Evolutionary conservation across 2,888 invertebrate genomes (phyloP), one percentile per base, ranked within the genome.

Genomic region (Drosophila meridionalis): DNA sequence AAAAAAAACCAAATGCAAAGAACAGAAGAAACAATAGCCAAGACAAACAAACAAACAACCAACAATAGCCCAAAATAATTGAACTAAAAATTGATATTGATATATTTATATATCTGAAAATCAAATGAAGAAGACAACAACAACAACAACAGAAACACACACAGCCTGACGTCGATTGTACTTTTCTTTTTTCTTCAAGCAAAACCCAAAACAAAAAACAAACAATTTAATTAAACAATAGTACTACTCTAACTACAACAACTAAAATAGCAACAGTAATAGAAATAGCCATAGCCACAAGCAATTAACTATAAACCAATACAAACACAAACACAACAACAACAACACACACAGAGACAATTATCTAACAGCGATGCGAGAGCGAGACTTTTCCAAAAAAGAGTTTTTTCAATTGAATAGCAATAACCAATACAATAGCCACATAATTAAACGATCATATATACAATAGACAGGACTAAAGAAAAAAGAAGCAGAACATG

Each of bases 141-240:
- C 20, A 50, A 42, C 14, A 52, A 20, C 20, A 20, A 20, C 20
- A 20, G 20, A 20, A 34, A 76, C 63, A 71, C 70, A 78, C 76
- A 82, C 94, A 94, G 94, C 95, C 95, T 94, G 94, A 94, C 94
- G 95, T 94, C 93, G 93, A 93, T 93, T 93, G 93, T 93, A 88
- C 76, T 82, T 87, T 89, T 89, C 81, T 86, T 90, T 88, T 89
- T 86, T 82, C 89, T 82, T 82, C 82, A 70, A 76, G 67, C 74
- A 79, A 73, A 64, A 76, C 80, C 79, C 20, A 20, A 20, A 32
- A 50, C 3, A 50, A 20, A 32, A 50, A 34, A 8, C 78, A 81
- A 83, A 74, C 73, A 82, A 70, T 86, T 83, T 87, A 65, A 90
- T 79, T 86, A 86, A 90, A 80, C 76, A 88, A 89, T 85, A 85